Percentiles rank a stretch among this genome's conserved stretches.
Evolutionary conservation across 2,888 invertebrate species (phyloP).

Genomic region (Escarpia spicata): DNA sequence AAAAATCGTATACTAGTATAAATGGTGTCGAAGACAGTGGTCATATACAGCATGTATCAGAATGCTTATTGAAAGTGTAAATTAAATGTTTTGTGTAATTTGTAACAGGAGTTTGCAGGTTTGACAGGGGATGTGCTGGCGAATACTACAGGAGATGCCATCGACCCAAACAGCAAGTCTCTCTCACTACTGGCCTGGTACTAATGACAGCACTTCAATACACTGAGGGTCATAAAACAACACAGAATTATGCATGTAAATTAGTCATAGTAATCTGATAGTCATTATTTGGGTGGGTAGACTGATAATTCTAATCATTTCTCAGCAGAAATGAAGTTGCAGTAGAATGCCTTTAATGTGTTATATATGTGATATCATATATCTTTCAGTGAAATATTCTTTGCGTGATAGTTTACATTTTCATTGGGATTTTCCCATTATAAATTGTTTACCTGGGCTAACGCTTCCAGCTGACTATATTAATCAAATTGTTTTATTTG

Average conservation of each 20-base stretch:
- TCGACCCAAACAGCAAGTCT: background rate
- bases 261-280: background rate
- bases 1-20: too few species aligned
- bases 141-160: slow-evolving; percentile 34
- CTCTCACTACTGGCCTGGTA: background rate
- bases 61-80: background rate
- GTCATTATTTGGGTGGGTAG: background rate
- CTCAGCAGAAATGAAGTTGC: background rate
- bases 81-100: slow-evolving; percentile 23
- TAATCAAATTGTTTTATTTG: background rate
- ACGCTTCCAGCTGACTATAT: background rate
- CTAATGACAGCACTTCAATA: background rate
- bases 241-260: background rate
- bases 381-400: too few species aligned
- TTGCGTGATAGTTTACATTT: background rate
- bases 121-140: slow-evolving; percentile 57
- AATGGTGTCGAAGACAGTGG: too few species aligned
- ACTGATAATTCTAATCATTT: background rate
- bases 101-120: slow-evolving; percentile 48
- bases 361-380: background rate
- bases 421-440: background rate
- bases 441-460: background rate
- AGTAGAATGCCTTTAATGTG: background rate
- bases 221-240: background rate
- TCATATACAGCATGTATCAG: too few species aligned